Conservation (phyloP, 2,888 invertebrate species). For the Chydorus sphaericus region DNA sequence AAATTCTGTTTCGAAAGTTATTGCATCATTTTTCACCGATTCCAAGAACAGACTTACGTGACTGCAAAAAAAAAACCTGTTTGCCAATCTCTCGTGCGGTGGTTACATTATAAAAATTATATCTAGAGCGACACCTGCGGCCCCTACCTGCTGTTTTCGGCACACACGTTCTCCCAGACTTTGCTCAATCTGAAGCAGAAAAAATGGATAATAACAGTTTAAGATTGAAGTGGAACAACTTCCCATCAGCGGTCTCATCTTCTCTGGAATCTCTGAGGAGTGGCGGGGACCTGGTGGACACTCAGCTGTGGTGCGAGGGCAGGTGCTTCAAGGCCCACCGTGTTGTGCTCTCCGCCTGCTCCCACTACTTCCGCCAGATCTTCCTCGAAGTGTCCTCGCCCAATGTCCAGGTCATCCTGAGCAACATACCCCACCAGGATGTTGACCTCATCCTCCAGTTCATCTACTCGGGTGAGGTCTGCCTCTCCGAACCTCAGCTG, state of each 20-base stretch:
- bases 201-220: too few relatives aligned
- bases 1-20: too few relatives aligned
- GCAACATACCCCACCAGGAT: neutral
- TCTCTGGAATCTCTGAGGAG: neutral
- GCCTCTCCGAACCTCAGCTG: neutral
- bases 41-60: too few relatives aligned
- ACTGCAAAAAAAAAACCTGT: too few relatives aligned
- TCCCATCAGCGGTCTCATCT: neutral
- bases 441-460: neutral
- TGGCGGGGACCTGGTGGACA: neutral
- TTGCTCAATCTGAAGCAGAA: too few relatives aligned
- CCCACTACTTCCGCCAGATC: neutral
- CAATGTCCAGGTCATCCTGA: neutral
- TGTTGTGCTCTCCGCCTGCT: neutral
- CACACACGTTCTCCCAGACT: too few relatives aligned
- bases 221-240: neutral
- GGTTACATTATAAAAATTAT: too few relatives aligned
- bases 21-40: too few relatives aligned
- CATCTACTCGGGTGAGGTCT: slow-evolving; percentile 4
- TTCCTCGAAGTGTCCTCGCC: neutral
- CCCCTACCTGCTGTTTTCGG: too few relatives aligned
- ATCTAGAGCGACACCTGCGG: too few relatives aligned
- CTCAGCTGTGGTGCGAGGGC: neutral
- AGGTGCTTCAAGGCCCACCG: neutral
- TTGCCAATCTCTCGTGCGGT: too few relatives aligned